A percentile compares a stretch with the other conserved stretches of the same genome.
These are phyloP conservation scores for Crocodylus rhombifer DNA, from an alignment of 2,797 vertebrate genomes.

Conservation along the genomic window DNA sequence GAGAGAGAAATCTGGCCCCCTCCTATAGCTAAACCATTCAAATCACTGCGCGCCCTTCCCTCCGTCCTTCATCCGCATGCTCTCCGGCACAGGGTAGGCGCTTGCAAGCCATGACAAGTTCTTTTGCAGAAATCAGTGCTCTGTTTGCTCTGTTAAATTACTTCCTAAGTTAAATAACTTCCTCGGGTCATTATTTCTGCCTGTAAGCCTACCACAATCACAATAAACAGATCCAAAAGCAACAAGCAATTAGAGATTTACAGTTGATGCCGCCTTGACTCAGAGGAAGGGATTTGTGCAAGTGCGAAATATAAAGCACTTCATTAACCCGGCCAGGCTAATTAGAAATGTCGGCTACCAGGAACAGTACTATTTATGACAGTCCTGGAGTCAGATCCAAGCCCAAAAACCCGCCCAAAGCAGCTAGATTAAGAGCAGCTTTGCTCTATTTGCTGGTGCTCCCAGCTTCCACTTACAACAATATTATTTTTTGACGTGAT, in stretches of 20 bases:
- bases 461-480: not conserved
- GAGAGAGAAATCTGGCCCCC: too few relatives aligned
- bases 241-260: not conserved
- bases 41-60: too few relatives aligned
- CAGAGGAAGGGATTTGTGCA: not conserved
- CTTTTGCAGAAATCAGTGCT: too few relatives aligned
- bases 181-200: not conserved
- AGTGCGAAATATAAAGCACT: not conserved
- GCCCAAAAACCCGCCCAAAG: not conserved
- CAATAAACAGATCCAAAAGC: not conserved
- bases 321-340: not conserved
- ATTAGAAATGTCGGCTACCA: not conserved
- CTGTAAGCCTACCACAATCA: not conserved
- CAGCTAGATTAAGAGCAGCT: not conserved
- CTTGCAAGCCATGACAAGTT: too few relatives aligned
- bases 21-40: too few relatives aligned
- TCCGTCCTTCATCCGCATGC: too few relatives aligned
- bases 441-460: not conserved
- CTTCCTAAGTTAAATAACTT: too few relatives aligned
- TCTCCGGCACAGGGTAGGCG: too few relatives aligned
- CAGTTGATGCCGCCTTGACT: not conserved
- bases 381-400: not conserved
- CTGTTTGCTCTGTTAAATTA: too few relatives aligned
- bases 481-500: not conserved
- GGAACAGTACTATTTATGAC: not conserved